A percentile compares a stretch with the other conserved stretches of the same genome.
These are phyloP conservation scores for Eustalomyia histrio DNA, from an alignment of 2,888 invertebrate genomes.

Conservation along the genomic window DNA sequence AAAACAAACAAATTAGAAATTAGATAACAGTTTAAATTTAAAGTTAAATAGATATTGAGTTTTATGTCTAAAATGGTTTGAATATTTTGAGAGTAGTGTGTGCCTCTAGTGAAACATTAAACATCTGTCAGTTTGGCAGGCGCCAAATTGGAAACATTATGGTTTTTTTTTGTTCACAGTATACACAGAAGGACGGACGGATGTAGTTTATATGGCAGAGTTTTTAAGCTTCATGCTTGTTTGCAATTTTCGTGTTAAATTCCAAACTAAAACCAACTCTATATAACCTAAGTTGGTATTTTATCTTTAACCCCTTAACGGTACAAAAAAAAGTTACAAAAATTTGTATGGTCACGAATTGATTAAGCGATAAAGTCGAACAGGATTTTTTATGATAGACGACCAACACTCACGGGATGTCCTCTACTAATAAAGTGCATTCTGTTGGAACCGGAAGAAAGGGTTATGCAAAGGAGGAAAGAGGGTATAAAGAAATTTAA, in stretches of 20 bases:
- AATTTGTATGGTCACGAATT: too few species aligned
- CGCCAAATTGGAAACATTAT: slow-evolving; percentile 44
- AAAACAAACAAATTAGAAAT: neutral
- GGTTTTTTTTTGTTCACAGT: slow-evolving; percentile 15
- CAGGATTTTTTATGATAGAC: too few species aligned
- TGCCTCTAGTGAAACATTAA: slow-evolving; percentile 26
- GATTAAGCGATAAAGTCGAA: too few species aligned
- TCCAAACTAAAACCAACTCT: slow-evolving; percentile 31
- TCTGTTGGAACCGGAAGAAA: too few species aligned
- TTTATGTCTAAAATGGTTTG: slow-evolving; percentile 27
- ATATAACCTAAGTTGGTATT: neutral
- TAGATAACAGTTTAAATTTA: slow-evolving; percentile 17
- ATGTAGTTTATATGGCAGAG: slow-evolving; percentile 23
- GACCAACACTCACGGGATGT: too few species aligned
- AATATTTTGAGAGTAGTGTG: neutral
- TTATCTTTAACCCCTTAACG: neutral
- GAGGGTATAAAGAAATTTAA: too few species aligned
- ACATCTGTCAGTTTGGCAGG: slow-evolving; percentile 48
- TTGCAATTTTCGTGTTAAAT: slow-evolving; percentile 43
- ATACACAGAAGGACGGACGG: neutral
- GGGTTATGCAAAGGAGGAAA: too few species aligned
- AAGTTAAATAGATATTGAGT: neutral
- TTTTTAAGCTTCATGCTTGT: slow-evolving; percentile 38
- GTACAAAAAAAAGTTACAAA: neutral
- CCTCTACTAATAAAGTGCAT: too few species aligned